A percentile compares a stretch with the other conserved stretches of the same genome.
phyloP scores from a whole-genome alignment of 1,140 invertebrate species.

The Camponotus vicinus region DNA sequence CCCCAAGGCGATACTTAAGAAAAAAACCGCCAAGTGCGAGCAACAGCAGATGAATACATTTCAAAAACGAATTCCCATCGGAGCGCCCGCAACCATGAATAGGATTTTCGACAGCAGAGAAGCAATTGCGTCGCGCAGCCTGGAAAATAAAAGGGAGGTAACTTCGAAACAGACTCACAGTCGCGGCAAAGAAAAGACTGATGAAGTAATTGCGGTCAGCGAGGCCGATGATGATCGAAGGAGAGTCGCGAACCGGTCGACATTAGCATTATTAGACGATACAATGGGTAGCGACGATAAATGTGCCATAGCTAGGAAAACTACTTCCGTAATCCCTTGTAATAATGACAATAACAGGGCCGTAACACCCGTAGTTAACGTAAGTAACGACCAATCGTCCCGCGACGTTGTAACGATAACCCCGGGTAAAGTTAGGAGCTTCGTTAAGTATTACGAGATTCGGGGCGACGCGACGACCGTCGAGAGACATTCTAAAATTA shows the following conservation, averaged over 20 bases:
- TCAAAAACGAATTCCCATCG: constrained; percentile 44
- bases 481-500: constrained; percentile 74
- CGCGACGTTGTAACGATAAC: constrained; percentile 79
- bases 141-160: not conserved
- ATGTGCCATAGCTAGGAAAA: constrained; percentile 82
- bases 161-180: not conserved
- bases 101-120: constrained; percentile 53
- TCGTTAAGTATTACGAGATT: constrained; percentile 83
- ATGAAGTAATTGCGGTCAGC: constrained; percentile 58
- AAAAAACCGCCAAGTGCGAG: not conserved
- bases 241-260: constrained; percentile 36
- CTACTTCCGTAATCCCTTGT: constrained; percentile 73
- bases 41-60: not conserved
- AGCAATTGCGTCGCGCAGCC: not conserved
- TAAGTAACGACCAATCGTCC: constrained; percentile 82
- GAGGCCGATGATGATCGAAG: not conserved
- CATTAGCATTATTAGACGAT: constrained; percentile 40
- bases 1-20: constrained; percentile 47
- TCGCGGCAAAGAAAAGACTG: constrained; percentile 78
- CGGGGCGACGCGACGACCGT: constrained; percentile 72
- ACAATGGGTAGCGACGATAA: constrained; percentile 72
- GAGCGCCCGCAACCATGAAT: constrained; percentile 42
- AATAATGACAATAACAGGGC: constrained; percentile 84
- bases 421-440: constrained; percentile 84
- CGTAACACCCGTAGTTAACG: constrained; percentile 79